Evolutionary conservation across 2,113 vertebrate genomes (phyloP).

Genomic region (Ceyx margarethae): DNA sequence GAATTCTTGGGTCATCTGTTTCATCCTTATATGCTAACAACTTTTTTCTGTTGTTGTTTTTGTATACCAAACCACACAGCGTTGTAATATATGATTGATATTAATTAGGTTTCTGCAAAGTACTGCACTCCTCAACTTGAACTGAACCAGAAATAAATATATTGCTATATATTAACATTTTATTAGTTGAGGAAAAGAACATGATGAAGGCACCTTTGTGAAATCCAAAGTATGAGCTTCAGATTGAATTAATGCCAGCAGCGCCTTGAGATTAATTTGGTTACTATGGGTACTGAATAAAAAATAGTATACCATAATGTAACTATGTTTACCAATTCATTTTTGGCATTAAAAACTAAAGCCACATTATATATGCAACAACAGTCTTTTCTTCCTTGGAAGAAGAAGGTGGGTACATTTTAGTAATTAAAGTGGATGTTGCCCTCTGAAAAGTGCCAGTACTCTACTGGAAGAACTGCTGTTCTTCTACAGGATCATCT

Average conservation of each 20-base stretch:
- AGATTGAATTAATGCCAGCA: constrained; percentile 72
- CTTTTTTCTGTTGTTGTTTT: constrained; percentile 35
- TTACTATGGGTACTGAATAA: constrained; percentile 73
- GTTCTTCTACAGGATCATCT: not conserved
- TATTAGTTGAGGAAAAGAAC: constrained; percentile 71
- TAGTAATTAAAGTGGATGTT: constrained; percentile 67
- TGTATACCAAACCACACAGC: constrained; percentile 30
- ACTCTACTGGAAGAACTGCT: not conserved
- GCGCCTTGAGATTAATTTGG: constrained; percentile 77
- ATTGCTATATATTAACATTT: constrained; percentile 78
- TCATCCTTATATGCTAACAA: not conserved
- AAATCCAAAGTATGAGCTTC: constrained; percentile 70
- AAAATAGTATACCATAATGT: constrained; percentile 70
- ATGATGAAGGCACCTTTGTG: constrained; percentile 70
- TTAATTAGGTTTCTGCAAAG: constrained; percentile 76
- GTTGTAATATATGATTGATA: constrained; percentile 74
- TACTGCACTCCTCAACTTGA: constrained; percentile 69
- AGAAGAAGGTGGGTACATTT: constrained; percentile 57
- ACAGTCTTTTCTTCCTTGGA: constrained; percentile 63
- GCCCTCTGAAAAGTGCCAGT: constrained; percentile 53
- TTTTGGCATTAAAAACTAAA: constrained; percentile 72
- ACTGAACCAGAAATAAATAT: constrained; percentile 77
- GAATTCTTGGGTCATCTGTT: constrained; percentile 36
- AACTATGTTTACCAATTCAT: constrained; percentile 75
- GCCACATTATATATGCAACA: constrained; percentile 67